Base-by-base conservation (phyloP, 2,888 invertebrate genomes). In the Hydroisotoma schaefferi region DNA sequence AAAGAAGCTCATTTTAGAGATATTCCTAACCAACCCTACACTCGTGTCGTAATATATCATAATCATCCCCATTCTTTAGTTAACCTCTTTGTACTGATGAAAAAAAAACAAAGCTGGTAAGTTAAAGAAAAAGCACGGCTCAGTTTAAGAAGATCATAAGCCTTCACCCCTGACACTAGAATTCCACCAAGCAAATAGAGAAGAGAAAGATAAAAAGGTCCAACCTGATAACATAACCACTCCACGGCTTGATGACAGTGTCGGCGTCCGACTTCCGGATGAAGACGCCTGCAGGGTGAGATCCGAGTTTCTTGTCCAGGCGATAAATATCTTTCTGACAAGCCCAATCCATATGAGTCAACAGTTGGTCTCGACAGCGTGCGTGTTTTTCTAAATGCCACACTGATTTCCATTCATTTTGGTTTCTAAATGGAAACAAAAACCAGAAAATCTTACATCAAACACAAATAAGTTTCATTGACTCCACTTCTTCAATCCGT, bases 321-420 rank as follows among this genome's bases (percentile, higher is more conserved):
- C 81, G 77, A 73, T 83, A 84, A 66, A 84, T 83, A 71, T 84
- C 83, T 73, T 84, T 84, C 73, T 82, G 81, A 70, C 84, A 84
- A 22, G 83, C 83, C 83, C 83, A 83, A 69, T 80, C 81, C 55
- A 84, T 75, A 68, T 84, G 83, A 26, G 78, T 76, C 43, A 81
- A 73, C 22, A 84, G 74, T 60, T 81, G 81, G 69, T 82, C 81
- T 40, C 83, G 79, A 73, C 84, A 84, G 29, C 83, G 77, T 1
- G 81, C 79, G 72, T 82, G 81, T 55, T 79, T 78, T 74, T 84
- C 83, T 55, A 76, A 77, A 68, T 83, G 83, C 83, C 83, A 83
- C 18, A 81, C 80, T 58, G 80, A 77, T 73, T 80, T 77, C 83
- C 83, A 83, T 63, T 83, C 82, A 8, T 80, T 80, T 69, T 79